These are phyloP conservation scores for Heterodera schachtii DNA, from an alignment of 1,140 invertebrate species.

Conservation along the genomic window DNA sequence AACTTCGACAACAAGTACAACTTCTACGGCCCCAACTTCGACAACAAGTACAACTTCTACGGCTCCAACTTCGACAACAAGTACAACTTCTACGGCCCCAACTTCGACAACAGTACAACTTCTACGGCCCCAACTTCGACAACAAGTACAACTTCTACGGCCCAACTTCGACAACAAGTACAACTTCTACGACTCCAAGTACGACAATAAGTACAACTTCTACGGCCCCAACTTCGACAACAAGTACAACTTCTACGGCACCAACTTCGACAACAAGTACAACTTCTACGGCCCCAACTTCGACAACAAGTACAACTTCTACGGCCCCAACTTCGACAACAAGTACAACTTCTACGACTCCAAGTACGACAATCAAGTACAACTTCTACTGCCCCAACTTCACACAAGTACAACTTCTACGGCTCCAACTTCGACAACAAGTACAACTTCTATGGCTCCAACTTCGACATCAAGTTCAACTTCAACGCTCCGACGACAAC, in stretches of 20 bases:
- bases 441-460: no score
- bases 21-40: neutral
- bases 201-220: neutral
- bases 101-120: neutral
- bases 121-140: neutral
- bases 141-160: neutral
- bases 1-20: neutral
- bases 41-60: neutral
- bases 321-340: no score
- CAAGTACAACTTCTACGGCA: no score
- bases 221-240: neutral
- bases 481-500: neutral
- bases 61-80: neutral
- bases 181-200: neutral
- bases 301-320: no score
- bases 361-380: no score
- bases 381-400: no score
- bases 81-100: neutral
- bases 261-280: no score
- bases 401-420: no score
- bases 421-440: no score
- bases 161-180: neutral
- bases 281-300: no score
- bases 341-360: no score
- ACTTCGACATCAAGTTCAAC: neutral